Conservation (phyloP, 1,140 invertebrate species). For the Cardiocondyla obscurior region DNA sequence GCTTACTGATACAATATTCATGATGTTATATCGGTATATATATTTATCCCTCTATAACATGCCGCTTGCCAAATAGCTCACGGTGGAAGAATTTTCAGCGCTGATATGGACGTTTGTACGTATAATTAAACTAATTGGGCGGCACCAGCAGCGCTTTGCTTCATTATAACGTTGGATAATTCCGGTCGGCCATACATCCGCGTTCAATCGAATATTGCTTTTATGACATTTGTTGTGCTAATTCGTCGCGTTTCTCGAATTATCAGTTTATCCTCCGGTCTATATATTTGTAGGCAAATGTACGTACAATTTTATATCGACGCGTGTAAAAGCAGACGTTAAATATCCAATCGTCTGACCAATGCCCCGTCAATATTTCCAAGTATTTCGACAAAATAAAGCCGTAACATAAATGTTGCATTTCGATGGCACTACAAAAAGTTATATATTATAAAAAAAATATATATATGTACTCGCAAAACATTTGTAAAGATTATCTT, state of each 20-base stretch:
- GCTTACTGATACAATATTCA: neutral
- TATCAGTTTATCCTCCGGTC: neutral
- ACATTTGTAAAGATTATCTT: slow-evolving; percentile 11
- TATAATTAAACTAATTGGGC: slow-evolving; percentile 49
- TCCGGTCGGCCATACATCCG: neutral
- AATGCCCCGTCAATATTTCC: neutral
- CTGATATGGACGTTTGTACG: neutral
- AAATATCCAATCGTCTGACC: neutral
- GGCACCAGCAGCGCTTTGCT: neutral
- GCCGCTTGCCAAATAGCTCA: neutral
- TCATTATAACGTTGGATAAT: slow-evolving; percentile 15
- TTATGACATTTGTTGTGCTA: slow-evolving; percentile 33
- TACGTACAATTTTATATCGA: neutral
- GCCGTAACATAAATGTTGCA: neutral
- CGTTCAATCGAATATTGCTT: slow-evolving; percentile 27
- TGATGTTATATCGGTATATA: neutral
- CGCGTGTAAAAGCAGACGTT: neutral
- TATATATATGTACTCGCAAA: neutral
- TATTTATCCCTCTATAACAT: neutral
- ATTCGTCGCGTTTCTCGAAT: slow-evolving; percentile 30
- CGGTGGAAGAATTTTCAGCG: neutral
- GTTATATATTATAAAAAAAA: neutral
- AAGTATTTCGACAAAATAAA: neutral
- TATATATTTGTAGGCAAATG: neutral
- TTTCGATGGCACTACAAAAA: neutral